Conservation (phyloP, 2,113 vertebrate genomes). For the Epinephelus lanceolatus region DNA sequence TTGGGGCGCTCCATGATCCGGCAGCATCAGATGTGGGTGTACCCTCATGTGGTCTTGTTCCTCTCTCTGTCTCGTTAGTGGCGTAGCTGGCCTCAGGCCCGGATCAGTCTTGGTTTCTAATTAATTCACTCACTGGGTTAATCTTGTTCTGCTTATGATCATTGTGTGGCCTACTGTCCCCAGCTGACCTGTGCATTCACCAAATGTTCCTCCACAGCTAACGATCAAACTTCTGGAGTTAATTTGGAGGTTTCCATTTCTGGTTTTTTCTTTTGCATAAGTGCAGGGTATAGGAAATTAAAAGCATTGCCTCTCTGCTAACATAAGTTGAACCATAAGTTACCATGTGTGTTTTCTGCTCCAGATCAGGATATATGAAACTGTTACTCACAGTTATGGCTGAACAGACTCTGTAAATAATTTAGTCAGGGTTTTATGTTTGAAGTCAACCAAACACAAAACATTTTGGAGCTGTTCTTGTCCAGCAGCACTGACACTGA, state of each 20-base stretch:
- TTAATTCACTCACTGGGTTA: slow-evolving; percentile 40
- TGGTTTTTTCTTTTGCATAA: neutral
- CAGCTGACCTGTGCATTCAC: slow-evolving; percentile 29
- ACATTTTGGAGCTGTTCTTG: too few relatives aligned
- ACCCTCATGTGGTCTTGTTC: slow-evolving; percentile 20
- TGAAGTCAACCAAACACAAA: too few relatives aligned
- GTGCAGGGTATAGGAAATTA: slow-evolving; percentile 16
- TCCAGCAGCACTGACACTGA: too few relatives aligned
- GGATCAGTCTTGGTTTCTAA: slow-evolving; percentile 27
- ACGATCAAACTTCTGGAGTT: slow-evolving; percentile 47
- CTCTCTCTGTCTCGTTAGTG: neutral
- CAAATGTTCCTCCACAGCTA: slow-evolving; percentile 32
- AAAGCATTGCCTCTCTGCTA: neutral
- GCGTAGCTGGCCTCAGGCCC: slow-evolving; percentile 37
- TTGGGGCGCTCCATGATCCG: neutral
- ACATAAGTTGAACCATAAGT: neutral
- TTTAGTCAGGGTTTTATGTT: neutral
- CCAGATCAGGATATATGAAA: neutral
- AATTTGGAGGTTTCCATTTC: slow-evolving; percentile 53
- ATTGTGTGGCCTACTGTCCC: slow-evolving; percentile 40
- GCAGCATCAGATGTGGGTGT: slow-evolving; percentile 6
- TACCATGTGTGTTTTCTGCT: neutral
- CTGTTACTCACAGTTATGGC: neutral
- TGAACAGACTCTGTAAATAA: neutral
- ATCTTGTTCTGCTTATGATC: slow-evolving; percentile 49